Percentiles rank a stretch among this genome's conserved stretches.
These are phyloP conservation scores for Rhynchophorus ferrugineus DNA, from an alignment of 1,140 invertebrate genomes.

Conservation along the genomic window DNA sequence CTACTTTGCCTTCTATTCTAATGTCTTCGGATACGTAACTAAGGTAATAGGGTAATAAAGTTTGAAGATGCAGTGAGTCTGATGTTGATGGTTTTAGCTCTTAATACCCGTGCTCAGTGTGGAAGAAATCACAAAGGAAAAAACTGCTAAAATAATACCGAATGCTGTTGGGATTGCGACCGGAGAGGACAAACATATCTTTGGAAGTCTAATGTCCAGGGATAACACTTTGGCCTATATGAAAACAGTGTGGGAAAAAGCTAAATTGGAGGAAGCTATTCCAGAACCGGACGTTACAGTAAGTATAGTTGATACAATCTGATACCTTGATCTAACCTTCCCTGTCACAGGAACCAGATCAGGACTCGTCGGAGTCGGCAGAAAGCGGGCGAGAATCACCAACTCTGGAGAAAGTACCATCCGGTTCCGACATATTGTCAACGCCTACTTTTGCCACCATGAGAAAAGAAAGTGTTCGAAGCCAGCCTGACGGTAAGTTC, in stretches of 20 bases:
- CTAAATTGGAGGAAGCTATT: constrained; percentile 29
- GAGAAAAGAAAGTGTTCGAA: constrained; percentile 19
- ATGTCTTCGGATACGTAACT: constrained; percentile 87
- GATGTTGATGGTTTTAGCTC: constrained; percentile 48
- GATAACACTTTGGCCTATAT: constrained; percentile 81
- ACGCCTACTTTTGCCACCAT: constrained; percentile 21
- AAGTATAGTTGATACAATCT: too few species aligned
- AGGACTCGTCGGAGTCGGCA: constrained; percentile 30
- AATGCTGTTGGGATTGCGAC: constrained; percentile 83
- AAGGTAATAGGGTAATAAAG: constrained; percentile 53
- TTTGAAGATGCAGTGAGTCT: neutral
- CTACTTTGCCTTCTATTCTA: constrained; percentile 92
- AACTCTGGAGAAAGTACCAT: constrained; percentile 10
- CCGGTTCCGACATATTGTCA: constrained; percentile 7
- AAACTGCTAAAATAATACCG: constrained; percentile 81
- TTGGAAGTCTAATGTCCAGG: constrained; percentile 79
- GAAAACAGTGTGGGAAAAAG: constrained; percentile 40
- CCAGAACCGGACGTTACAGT: constrained; percentile 32
- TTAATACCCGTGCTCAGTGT: constrained; percentile 76
- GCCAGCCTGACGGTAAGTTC: constrained; percentile 17
- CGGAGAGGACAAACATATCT: constrained; percentile 74
- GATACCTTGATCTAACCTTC: too few species aligned
- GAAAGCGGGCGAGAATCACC: constrained; percentile 32
- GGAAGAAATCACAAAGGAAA: constrained; percentile 80
- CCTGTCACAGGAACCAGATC: constrained; percentile 28